phyloP scores from a whole-genome alignment of 2,888 invertebrate species.

The Pilophorus perplexus region DNA sequence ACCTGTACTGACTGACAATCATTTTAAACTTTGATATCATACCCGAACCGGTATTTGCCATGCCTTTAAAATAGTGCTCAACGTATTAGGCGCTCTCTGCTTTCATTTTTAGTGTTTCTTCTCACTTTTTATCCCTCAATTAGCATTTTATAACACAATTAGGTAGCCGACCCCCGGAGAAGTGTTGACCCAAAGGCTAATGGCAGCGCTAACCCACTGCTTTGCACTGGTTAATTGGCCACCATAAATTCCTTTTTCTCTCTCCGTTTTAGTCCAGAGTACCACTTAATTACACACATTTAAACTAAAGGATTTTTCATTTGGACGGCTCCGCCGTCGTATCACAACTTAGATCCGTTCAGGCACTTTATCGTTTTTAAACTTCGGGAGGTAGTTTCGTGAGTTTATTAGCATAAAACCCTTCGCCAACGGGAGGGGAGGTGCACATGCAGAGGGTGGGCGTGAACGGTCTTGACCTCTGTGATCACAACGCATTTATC shows the following conservation, averaged over 20 bases:
- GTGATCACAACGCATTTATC: too few species aligned
- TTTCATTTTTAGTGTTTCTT: too few species aligned
- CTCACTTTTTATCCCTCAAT: background rate
- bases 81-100: too few species aligned
- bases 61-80: too few species aligned
- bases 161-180: constrained; percentile 16
- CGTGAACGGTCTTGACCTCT: constrained; percentile 4
- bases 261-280: too few species aligned
- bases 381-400: background rate
- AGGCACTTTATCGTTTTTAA: constrained; percentile 9
- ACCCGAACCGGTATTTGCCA: too few species aligned
- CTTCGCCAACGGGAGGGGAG: too few species aligned
- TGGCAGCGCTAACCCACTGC: constrained; percentile 3
- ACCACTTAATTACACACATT: too few species aligned
- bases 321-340: too few species aligned
- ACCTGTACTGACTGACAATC: too few species aligned
- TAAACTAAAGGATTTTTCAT: too few species aligned
- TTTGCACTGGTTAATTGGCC: constrained; percentile 17
- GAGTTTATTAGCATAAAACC: constrained; percentile 20
- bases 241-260: constrained; percentile 7
- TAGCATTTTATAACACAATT: background rate
- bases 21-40: too few species aligned
- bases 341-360: constrained; percentile 5
- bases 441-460: background rate
- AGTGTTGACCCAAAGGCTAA: constrained; percentile 13